phyloP scores from a whole-genome alignment of 1,140 invertebrate genomes.

The Drosophila parvula region DNA sequence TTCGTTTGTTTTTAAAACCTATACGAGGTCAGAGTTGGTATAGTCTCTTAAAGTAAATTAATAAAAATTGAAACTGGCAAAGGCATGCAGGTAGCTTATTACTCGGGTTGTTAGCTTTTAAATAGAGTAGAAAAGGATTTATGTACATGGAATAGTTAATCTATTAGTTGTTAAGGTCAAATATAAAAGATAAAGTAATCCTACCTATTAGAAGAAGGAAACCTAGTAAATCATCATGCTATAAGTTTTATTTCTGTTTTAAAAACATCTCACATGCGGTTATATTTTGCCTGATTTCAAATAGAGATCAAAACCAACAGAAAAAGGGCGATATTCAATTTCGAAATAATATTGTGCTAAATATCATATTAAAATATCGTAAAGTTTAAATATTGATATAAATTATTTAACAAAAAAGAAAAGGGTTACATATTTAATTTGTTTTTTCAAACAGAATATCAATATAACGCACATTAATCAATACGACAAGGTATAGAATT shows the following conservation, averaged over 20 bases:
- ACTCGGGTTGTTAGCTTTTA: constrained; percentile 7
- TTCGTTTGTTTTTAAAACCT: constrained; percentile 8
- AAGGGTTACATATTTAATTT: too few species aligned
- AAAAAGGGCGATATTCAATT: too few species aligned
- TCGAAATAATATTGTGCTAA: too few species aligned
- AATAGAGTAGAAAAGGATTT: neutral
- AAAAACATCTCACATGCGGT: constrained; percentile 6
- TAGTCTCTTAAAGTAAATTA: constrained; percentile 15
- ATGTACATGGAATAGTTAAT: neutral
- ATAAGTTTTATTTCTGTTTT: neutral
- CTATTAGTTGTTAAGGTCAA: neutral
- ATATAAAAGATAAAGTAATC: too few species aligned
- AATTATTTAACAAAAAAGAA: too few species aligned
- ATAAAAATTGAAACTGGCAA: constrained; percentile 21
- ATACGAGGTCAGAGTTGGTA: constrained; percentile 10
- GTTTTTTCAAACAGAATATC: too few species aligned
- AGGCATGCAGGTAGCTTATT: constrained; percentile 38
- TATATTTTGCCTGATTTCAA: neutral
- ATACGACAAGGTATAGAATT: too few species aligned
- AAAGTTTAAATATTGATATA: too few species aligned
- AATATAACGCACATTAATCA: too few species aligned
- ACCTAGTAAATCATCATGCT: neutral
- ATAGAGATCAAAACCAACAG: too few species aligned
- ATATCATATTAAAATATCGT: too few species aligned
- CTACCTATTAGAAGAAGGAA: neutral